Conservation (phyloP, 2,113 vertebrate genomes). For the Xerus inauris region DNA sequence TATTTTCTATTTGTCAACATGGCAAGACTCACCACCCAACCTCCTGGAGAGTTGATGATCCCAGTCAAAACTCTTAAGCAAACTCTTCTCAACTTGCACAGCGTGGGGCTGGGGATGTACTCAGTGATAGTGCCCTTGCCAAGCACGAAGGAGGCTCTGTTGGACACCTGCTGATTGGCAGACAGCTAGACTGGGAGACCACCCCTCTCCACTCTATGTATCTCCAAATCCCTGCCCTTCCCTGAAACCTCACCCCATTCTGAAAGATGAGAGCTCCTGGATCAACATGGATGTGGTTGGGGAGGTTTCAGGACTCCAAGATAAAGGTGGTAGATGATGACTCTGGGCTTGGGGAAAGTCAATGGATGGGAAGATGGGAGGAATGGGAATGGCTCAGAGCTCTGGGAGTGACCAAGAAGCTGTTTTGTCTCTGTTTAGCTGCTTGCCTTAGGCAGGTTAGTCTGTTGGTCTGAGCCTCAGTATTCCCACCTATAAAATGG, state of each 20-base stretch:
- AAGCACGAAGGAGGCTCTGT: too few relatives aligned
- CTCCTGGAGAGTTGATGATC: not conserved
- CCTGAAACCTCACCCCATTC: not conserved
- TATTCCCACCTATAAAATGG: not conserved
- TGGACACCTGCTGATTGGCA: not conserved
- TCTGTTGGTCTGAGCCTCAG: not conserved
- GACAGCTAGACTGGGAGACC: not conserved
- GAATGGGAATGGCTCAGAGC: not conserved
- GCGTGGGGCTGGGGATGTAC: too few relatives aligned
- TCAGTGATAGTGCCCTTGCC: too few relatives aligned
- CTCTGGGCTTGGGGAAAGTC: not conserved
- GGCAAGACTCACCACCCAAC: not conserved
- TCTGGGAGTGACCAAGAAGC: too few relatives aligned
- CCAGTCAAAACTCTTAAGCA: not conserved
- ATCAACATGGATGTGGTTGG: not conserved
- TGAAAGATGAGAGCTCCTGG: not conserved
- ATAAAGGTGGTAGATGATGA: not conserved
- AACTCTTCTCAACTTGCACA: too few relatives aligned
- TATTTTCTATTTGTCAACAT: conserved; percentile 6
- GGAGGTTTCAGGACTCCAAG: not conserved
- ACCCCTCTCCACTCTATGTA: not conserved
- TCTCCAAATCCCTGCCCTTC: not conserved
- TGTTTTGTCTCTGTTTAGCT: not conserved
- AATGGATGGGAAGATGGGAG: not conserved
- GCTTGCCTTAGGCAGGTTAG: not conserved